phyloP scores from a whole-genome alignment of 2,797 vertebrate genomes.

The Darevskia mixta region DNA sequence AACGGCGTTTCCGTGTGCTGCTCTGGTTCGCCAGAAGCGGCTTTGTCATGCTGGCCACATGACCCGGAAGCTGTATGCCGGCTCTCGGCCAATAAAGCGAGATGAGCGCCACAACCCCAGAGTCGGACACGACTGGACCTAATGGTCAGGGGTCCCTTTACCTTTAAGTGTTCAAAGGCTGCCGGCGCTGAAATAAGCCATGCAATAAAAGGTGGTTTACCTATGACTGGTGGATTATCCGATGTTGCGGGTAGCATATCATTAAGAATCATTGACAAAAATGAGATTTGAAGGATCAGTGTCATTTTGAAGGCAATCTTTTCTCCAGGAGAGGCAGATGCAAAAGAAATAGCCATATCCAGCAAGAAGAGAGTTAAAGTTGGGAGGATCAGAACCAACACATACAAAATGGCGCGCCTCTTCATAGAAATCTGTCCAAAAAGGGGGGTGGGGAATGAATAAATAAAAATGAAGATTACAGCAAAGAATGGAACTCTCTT shows the following conservation, averaged over 20 bases:
- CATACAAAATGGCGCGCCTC: conserved; percentile 80
- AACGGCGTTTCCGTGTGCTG: too few relatives aligned
- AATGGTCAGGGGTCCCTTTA: too few relatives aligned
- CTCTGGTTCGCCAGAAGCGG: too few relatives aligned
- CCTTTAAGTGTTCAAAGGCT: background rate
- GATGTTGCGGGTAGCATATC: conserved; percentile 87
- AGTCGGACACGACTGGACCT: too few relatives aligned
- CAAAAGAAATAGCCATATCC: conserved; percentile 83
- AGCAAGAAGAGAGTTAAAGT: conserved; percentile 82
- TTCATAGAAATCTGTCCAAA: conserved; percentile 79
- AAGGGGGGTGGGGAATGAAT: background rate
- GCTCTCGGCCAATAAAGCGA: too few relatives aligned
- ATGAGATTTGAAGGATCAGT: conserved; percentile 83
- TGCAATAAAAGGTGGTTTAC: conserved; percentile 59
- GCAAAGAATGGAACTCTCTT: background rate
- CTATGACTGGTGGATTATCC: conserved; percentile 83
- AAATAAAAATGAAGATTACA: background rate
- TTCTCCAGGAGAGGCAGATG: conserved; percentile 80
- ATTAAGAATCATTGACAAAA: conserved; percentile 86
- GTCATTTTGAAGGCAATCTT: conserved; percentile 87
- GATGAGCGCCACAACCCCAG: too few relatives aligned
- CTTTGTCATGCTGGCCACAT: too few relatives aligned
- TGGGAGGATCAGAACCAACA: conserved; percentile 86
- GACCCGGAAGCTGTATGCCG: too few relatives aligned
- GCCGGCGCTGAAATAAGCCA: background rate